Percentiles rank a stretch among this genome's conserved stretches.
These are phyloP conservation scores for Crotalus viridis DNA, from an alignment of 2,113 vertebrate species.

Conservation along the genomic window DNA sequence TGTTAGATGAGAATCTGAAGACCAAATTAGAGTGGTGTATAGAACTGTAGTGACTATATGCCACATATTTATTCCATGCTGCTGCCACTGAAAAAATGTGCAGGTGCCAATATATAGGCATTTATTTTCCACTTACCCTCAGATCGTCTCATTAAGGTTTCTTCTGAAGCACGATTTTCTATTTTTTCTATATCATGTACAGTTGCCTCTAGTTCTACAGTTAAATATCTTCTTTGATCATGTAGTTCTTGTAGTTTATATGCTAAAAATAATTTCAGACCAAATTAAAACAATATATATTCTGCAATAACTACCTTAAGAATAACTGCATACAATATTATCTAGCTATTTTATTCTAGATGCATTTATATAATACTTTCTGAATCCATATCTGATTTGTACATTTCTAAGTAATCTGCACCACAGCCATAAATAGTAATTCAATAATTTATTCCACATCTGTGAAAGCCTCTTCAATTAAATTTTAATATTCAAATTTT, in stretches of 20 bases:
- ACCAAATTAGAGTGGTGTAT: background rate
- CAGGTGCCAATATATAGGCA: background rate
- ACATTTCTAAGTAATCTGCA: background rate
- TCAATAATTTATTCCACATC: background rate
- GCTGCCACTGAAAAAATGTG: background rate
- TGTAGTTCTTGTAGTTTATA: background rate
- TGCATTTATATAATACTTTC: background rate
- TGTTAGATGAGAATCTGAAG: background rate
- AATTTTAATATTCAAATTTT: background rate
- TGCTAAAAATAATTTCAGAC: constrained; percentile 20
- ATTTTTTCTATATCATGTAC: background rate
- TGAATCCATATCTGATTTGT: background rate
- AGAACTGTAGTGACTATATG: background rate
- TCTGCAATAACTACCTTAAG: background rate
- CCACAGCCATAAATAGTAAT: background rate
- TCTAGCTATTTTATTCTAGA: background rate
- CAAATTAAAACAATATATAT: background rate
- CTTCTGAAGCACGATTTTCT: background rate
- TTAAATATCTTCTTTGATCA: constrained; percentile 7
- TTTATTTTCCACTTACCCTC: background rate
- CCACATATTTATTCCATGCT: background rate
- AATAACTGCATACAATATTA: background rate
- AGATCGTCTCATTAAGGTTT: background rate
- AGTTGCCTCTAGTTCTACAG: background rate
- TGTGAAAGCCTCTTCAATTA: background rate